These are phyloP conservation scores for Tonatia bakeri DNA, from an alignment of 2,113 vertebrate genomes.

Conservation along the genomic window DNA sequence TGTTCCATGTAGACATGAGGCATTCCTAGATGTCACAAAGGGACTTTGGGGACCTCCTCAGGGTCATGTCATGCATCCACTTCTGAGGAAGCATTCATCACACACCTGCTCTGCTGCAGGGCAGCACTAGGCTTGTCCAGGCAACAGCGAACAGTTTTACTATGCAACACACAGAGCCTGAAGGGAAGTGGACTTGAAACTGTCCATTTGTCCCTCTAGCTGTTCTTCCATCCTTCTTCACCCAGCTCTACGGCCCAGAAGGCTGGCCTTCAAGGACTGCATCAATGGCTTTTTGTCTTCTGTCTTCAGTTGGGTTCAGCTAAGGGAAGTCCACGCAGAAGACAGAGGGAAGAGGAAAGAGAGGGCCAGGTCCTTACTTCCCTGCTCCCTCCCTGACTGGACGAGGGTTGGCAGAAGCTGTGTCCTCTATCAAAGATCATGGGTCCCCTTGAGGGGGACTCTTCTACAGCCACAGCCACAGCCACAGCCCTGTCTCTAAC, in stretches of 20 bases:
- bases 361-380: neutral
- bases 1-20: neutral
- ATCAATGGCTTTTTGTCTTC: neutral
- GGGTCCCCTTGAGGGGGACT: too few species aligned
- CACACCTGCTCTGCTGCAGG: neutral
- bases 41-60: neutral
- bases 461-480: neutral
- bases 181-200: neutral
- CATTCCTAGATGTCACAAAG: neutral
- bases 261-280: neutral
- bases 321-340: neutral
- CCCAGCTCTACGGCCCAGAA: neutral
- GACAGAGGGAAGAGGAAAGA: neutral
- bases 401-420: neutral
- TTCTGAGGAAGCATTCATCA: neutral
- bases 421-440: neutral
- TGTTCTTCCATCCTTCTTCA: neutral
- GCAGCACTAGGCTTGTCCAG: rapidly evolving
- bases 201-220: neutral
- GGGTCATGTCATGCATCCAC: neutral
- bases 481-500: neutral
- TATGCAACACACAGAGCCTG: neutral
- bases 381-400: neutral
- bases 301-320: neutral
- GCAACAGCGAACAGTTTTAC: neutral